Evolutionary conservation across 1,140 invertebrate species (phyloP).

Genomic region (Helicorthomorpha holstii): DNA sequence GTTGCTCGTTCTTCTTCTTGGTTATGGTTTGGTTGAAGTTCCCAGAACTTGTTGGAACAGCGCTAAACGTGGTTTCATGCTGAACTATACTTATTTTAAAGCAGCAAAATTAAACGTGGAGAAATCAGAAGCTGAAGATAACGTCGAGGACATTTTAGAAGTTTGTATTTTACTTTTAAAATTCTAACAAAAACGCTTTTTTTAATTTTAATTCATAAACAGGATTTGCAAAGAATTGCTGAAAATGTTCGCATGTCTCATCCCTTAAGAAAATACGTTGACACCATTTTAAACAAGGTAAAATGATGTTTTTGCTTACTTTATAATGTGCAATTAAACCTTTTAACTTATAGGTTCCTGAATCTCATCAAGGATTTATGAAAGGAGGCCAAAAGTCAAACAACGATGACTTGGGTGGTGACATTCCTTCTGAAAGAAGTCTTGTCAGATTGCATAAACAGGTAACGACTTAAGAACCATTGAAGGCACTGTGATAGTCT

Average conservation of each 20-base stretch:
- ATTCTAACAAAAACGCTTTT: neutral
- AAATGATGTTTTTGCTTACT: constrained; percentile 22
- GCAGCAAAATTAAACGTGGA: constrained; percentile 93
- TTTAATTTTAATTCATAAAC: constrained; percentile 9
- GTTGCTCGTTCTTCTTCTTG: constrained; percentile 78
- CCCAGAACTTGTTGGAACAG: constrained; percentile 37
- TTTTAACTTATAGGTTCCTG: neutral
- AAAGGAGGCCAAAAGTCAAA: neutral
- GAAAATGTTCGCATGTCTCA: constrained; percentile 26
- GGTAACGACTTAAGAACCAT: too few species aligned
- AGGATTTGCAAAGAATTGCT: constrained; percentile 24
- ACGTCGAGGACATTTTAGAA: constrained; percentile 83
- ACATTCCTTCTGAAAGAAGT: constrained; percentile 58
- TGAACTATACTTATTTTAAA: constrained; percentile 88
- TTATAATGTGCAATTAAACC: neutral
- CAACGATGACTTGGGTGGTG: neutral
- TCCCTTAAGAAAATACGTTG: constrained; percentile 33
- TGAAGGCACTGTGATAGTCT: neutral
- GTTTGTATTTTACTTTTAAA: constrained; percentile 29
- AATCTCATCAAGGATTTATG: too few species aligned
- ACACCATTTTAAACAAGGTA: constrained; percentile 78
- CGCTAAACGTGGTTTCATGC: constrained; percentile 40
- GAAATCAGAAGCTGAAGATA: constrained; percentile 91
- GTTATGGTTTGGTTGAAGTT: constrained; percentile 92
- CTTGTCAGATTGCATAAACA: constrained; percentile 63